These are phyloP conservation scores for Scomber scombrus DNA, from an alignment of 2,113 vertebrate species.

Conservation along the genomic window DNA sequence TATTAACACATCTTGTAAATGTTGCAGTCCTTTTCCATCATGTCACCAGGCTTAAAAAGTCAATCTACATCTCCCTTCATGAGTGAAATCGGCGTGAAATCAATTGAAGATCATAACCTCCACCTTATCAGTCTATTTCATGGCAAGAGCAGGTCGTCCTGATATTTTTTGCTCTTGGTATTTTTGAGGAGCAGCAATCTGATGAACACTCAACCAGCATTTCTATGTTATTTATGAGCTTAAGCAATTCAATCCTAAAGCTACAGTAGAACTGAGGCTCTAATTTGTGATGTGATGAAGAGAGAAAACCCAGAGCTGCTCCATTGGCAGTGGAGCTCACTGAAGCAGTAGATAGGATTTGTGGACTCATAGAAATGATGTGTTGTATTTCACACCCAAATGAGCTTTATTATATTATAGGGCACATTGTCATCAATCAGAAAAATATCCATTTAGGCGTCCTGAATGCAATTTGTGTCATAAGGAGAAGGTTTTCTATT, in stretches of 20 bases:
- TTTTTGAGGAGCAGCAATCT: constrained; percentile 30
- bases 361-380: constrained; percentile 46
- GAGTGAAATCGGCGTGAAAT: constrained; percentile 66
- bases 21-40: constrained; percentile 28
- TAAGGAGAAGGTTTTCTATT: constrained; percentile 23
- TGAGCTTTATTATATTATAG: constrained; percentile 63
- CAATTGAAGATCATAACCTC: constrained; percentile 65
- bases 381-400: constrained; percentile 68
- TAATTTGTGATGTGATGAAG: constrained; percentile 63
- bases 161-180: constrained; percentile 24
- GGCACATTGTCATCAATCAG: constrained; percentile 60
- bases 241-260: constrained; percentile 22
- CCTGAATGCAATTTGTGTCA: constrained; percentile 22
- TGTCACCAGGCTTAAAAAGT: constrained; percentile 45
- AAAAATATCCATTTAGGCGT: constrained; percentile 40
- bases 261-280: constrained; percentile 30
- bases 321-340: constrained; percentile 33
- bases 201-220: constrained; percentile 27
- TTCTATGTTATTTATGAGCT: constrained; percentile 36
- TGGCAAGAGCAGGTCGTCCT: constrained; percentile 36
- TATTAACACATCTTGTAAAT: constrained; percentile 45
- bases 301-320: constrained; percentile 52
- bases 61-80: constrained; percentile 56
- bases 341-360: constrained; percentile 61
- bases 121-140: constrained; percentile 68